Conservation (phyloP, 2,797 vertebrate species). For the Diceros bicornis region DNA sequence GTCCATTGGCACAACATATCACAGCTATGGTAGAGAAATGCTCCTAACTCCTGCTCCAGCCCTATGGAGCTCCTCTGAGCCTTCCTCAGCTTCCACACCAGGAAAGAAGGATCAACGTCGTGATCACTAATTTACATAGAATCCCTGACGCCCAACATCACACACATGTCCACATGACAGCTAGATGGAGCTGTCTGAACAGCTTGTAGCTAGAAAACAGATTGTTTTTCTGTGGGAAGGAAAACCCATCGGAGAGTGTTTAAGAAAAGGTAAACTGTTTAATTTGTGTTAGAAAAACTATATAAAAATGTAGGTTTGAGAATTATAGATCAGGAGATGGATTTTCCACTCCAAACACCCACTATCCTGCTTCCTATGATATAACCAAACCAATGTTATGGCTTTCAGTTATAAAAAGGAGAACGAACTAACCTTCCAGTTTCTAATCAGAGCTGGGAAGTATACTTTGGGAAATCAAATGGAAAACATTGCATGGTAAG, state of each 20-base stretch:
- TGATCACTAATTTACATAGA: conserved; percentile 25
- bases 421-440: neutral
- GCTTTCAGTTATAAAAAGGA: neutral
- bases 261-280: conserved; percentile 66
- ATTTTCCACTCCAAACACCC: conserved; percentile 30
- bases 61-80: neutral
- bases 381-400: conserved; percentile 26
- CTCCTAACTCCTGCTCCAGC: neutral
- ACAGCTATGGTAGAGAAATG: neutral
- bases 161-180: conserved; percentile 39
- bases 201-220: conserved; percentile 45
- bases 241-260: conserved; percentile 35
- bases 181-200: conserved; percentile 63
- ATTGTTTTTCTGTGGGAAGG: conserved; percentile 58
- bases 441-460: conserved; percentile 51
- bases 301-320: conserved; percentile 49
- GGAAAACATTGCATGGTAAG: conserved; percentile 1
- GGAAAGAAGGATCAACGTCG: neutral
- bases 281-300: conserved; percentile 63
- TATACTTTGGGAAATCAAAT: conserved; percentile 59
- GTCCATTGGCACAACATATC: neutral
- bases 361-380: conserved; percentile 38
- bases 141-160: neutral
- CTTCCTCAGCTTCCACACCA: neutral
- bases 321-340: conserved; percentile 26